Percentiles rank a stretch among this genome's conserved stretches.
These are phyloP conservation scores for Dolichoris vasculosae DNA, from an alignment of 1,140 invertebrate species.

Conservation along the genomic window DNA sequence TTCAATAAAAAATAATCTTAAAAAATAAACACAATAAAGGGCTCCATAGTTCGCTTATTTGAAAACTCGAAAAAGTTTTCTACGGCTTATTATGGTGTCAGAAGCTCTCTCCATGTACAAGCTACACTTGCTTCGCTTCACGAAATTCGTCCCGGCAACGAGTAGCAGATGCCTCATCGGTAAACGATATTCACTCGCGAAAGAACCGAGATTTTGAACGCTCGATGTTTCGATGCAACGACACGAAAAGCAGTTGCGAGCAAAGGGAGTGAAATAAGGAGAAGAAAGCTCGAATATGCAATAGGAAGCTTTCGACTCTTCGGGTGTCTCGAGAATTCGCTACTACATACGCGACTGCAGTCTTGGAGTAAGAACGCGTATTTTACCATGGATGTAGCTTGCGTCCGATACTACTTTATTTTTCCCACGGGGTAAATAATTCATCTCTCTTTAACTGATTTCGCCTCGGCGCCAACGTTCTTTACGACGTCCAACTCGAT, in stretches of 20 bases:
- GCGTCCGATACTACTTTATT: constrained; percentile 59
- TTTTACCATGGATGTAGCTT: constrained; percentile 2
- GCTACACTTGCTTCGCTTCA: neutral
- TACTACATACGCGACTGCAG: neutral
- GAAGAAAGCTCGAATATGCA: neutral
- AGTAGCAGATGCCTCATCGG: neutral
- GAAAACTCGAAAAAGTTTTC: neutral
- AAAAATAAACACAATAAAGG: neutral
- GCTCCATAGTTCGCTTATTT: neutral
- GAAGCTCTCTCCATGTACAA: neutral
- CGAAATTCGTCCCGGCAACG: neutral
- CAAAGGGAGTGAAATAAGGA: neutral
- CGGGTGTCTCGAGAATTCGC: neutral
- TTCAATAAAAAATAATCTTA: neutral
- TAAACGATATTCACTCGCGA: neutral
- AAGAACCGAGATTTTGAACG: neutral
- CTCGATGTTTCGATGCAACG: neutral
- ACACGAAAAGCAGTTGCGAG: constrained; percentile 2
- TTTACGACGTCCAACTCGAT: constrained; percentile 61
- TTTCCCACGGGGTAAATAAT: constrained; percentile 66
- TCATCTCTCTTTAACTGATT: constrained; percentile 67
- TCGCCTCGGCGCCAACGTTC: constrained; percentile 64
- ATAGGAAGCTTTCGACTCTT: constrained; percentile 18
- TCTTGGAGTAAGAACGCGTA: neutral
- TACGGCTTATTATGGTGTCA: neutral